Base-by-base conservation (phyloP, 2,113 vertebrate species). In the Rhinopithecus roxellana region DNA sequence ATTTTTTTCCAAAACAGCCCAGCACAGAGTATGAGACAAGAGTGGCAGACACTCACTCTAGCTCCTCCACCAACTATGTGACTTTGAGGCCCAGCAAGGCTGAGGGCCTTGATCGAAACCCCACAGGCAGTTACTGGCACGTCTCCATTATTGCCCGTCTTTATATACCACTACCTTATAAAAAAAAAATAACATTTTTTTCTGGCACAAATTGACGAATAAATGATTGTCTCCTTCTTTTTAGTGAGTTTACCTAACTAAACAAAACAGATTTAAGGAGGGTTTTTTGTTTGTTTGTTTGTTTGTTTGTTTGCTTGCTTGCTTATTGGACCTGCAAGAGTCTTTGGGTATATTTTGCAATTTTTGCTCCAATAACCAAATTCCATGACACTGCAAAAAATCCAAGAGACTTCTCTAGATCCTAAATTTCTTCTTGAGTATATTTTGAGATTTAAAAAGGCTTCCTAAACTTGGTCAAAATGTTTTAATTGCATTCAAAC, bases 401-500 rank as follows among this genome's bases (percentile, higher is more conserved):
- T 52, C 50, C 23, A 64, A 93, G 17, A 85, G 18, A 72, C 4
- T 96, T 84, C 90, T 50, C 40, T 85, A 69, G 13, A 93, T 9
- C 35, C 67, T 61, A 83, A 74, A 85, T 82, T 96, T 87, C 13
- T 1, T 32, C 94, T 75, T 1, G 27, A 93, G 6, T 80, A 25
- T 80, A 90, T 72, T 92, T 87, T 69, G 48, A 83, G 91, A 92
- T 77, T 84, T 55, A n/a, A 91, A 82, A 95, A 30, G 32, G 5
- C 35, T 84, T 95, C 50, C 80, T 96, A 69, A 93, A 94, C 92
- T 90, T 81, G 35, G 11, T 25, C 87, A 85, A 52, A 75, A 93
- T 89, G 70, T 85, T 95, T 86, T 70, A 43, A 88, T 77, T 93
- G 50, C 38, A 86, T 75, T 50, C 87, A 84, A 20, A 82, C 38